These are phyloP conservation scores for Limenitis camilla DNA, from an alignment of 2,888 invertebrate genomes.

Conservation along the genomic window DNA sequence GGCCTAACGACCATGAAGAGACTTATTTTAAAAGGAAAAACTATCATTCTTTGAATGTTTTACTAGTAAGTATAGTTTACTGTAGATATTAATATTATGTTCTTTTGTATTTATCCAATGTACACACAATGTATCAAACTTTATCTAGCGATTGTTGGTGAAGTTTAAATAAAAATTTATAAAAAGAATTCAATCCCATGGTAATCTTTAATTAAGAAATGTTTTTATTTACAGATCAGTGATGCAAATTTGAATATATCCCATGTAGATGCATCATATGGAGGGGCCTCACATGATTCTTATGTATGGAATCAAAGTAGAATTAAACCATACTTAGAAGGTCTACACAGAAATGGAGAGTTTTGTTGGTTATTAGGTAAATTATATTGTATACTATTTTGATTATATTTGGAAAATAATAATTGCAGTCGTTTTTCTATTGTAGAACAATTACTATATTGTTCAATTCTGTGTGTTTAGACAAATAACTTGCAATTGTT, in stretches of 20 bases:
- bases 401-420: background rate
- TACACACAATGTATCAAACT: too few relatives aligned
- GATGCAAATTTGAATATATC: conserved; percentile 13
- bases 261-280: conserved; percentile 19
- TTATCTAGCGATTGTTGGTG: too few relatives aligned
- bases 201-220: background rate
- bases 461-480: too few relatives aligned
- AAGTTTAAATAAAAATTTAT: too few relatives aligned
- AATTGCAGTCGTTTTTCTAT: too few relatives aligned
- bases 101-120: too few relatives aligned
- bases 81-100: background rate
- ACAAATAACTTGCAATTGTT: too few relatives aligned
- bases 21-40: background rate
- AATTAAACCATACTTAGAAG: conserved; percentile 11
- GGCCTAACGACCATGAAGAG: background rate
- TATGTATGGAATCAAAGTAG: conserved; percentile 22
- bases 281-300: conserved; percentile 20
- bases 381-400: background rate
- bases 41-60: background rate
- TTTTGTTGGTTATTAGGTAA: background rate
- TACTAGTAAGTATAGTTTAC: background rate
- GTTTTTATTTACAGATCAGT: conserved; percentile 10
- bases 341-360: background rate
- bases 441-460: too few relatives aligned
- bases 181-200: too few relatives aligned